phyloP scores from a whole-genome alignment of 2,113 vertebrate genomes.

The Scolopax mira region DNA sequence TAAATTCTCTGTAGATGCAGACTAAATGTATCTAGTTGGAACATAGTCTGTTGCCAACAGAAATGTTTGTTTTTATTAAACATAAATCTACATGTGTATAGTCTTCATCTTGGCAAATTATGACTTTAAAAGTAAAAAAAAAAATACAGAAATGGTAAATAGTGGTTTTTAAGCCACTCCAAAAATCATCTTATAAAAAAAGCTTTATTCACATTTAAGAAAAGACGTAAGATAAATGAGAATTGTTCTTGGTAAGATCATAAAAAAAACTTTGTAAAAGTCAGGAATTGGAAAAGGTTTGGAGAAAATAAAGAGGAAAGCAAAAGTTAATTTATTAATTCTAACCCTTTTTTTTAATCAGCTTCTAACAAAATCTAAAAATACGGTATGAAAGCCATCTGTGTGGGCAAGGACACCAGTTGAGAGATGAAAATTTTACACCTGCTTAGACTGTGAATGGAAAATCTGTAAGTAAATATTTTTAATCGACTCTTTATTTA shows the following conservation, averaged over 20 bases:
- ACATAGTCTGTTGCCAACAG: not conserved
- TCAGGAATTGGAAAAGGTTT: not conserved
- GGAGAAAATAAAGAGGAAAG: not conserved
- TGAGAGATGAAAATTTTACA: not conserved
- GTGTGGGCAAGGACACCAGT: not conserved
- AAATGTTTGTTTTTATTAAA: slow-evolving; percentile 26
- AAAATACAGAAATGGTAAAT: not conserved
- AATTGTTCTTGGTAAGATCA: not conserved
- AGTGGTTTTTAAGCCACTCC: not conserved
- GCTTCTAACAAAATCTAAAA: not conserved
- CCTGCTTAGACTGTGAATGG: not conserved
- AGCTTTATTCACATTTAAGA: not conserved
- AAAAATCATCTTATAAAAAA: not conserved
- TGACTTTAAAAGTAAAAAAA: not conserved
- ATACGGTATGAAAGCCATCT: not conserved
- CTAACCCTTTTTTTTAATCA: not conserved
- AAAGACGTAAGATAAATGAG: not conserved
- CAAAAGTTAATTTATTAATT: not conserved
- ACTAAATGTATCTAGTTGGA: not conserved
- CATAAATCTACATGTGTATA: not conserved
- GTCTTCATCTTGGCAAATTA: not conserved
- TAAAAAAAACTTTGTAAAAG: not conserved
- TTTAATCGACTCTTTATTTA: not conserved
- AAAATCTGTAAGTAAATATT: not conserved
- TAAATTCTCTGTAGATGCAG: not conserved